Evolutionary conservation across 1,140 invertebrate genomes (phyloP), one percentile per base, ranked within the genome.

Genomic region (Nasonia longicornis): DNA sequence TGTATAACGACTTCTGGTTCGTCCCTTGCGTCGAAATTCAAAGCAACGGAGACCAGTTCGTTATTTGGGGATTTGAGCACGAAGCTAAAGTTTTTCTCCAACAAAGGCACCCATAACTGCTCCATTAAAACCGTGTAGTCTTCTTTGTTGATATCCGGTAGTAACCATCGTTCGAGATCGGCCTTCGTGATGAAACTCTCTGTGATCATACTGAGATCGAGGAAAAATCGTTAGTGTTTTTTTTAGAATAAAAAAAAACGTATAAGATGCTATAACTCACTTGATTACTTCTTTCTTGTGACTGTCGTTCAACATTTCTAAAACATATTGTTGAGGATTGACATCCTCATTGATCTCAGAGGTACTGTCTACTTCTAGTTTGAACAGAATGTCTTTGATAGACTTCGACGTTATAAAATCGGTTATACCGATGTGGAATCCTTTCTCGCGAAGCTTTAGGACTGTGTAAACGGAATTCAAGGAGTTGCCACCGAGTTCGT

Each of bases 381-480:
- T 91, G 2, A 92, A 85, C 14, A 96, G 85, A 3, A 96, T 91
- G 83, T 95, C 94, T 29, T 93, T 92, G 77, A 97, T 89, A 84
- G 92, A 93, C 73, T 93, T 92, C 1, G 95, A 94, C 0, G 92
- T 92, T n/a, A 96, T 93, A 85, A 97, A 97, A 85, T 96, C 95
- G 16, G 93, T 94, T 45, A 97, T 95, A 80, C 94, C 93, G 82
- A 97, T 95, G 81, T 93, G 91, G 87, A 94, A 96, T 81, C 95
- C 95, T 86, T 94, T 93, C 73, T 96, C 95, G n/a, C 93, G 91
- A 58, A 97, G 88, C 85, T 93, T 92, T 0, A 95, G 95, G 6
- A 97, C 95, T 0, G 95, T 96, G 79, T 93, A 95, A 58, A 97
- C 94, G 0, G 96, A 96, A 87, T 97, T 97, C 2, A 97, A 90